These are phyloP conservation scores for Drepana falcataria DNA, from an alignment of 2,888 invertebrate species.

Conservation along the genomic window DNA sequence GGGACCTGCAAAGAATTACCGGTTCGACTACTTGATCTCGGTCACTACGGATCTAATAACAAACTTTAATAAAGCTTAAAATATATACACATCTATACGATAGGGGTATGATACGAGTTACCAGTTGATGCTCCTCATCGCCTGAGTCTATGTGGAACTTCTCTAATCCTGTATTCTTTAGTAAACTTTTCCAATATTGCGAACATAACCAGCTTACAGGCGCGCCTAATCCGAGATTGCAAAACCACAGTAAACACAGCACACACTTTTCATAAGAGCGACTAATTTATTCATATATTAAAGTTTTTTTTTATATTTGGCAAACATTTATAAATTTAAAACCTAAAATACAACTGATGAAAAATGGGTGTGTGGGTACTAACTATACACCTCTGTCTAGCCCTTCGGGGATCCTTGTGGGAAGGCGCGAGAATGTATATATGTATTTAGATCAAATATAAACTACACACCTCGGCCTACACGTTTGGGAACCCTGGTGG, in stretches of 20 bases:
- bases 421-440: no score
- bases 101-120: conserved; percentile 12
- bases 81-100: background rate
- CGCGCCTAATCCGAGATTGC: conserved; percentile 44
- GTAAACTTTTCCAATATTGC: conserved; percentile 64
- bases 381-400: no score
- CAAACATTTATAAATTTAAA: background rate
- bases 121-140: conserved; percentile 32
- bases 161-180: conserved; percentile 62
- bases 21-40: no score
- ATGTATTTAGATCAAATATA: no score
- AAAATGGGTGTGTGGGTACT: no score
- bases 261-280: conserved; percentile 33
- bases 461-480: no score
- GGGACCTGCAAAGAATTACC: no score
- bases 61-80: no score
- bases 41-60: no score
- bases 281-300: conserved; percentile 35
- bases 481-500: no score
- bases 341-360: no score
- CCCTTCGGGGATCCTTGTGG: no score
- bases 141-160: conserved; percentile 49
- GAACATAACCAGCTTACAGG: conserved; percentile 58
- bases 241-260: conserved; percentile 26
- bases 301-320: background rate